A percentile compares a stretch with the other conserved stretches of the same genome.
Evolutionary conservation across 2,113 vertebrate genomes (phyloP).

Genomic region (Grallaria varia): DNA sequence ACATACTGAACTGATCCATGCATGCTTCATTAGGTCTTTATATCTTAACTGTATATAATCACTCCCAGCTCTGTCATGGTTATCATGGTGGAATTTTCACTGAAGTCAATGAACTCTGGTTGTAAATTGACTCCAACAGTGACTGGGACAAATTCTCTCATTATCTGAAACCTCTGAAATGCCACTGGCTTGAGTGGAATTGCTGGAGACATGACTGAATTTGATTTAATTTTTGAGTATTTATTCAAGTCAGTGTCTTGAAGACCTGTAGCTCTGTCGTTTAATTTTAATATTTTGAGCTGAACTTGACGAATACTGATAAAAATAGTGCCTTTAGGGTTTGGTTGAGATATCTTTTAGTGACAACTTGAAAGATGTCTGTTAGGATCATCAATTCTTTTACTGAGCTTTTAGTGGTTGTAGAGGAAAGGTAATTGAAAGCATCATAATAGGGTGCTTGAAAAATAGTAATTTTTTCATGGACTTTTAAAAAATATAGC

Average conservation of each 20-base stretch:
- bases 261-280: constrained; percentile 31
- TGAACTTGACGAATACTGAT: constrained; percentile 49
- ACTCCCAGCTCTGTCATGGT: constrained; percentile 29
- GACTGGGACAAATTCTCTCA: constrained; percentile 35
- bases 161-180: constrained; percentile 57
- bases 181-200: not conserved
- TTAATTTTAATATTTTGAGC: constrained; percentile 53
- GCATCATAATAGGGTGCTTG: not conserved
- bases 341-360: constrained; percentile 5
- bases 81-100: constrained; percentile 34
- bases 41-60: constrained; percentile 44
- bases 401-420: constrained; percentile 20
- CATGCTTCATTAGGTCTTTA: constrained; percentile 36
- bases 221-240: constrained; percentile 56
- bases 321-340: constrained; percentile 31
- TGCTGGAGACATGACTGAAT: constrained; percentile 28
- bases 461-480: not conserved
- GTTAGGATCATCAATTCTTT: not conserved
- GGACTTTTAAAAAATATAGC: not conserved
- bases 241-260: constrained; percentile 45
- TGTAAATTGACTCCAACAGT: constrained; percentile 25
- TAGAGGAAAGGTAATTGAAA: constrained; percentile 35
- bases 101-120: constrained; percentile 27
- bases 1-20: constrained; percentile 3
- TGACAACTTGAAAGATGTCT: constrained; percentile 9